These are phyloP conservation scores for Vireo altiloquus DNA, from an alignment of 2,113 vertebrate genomes.

Conservation along the genomic window DNA sequence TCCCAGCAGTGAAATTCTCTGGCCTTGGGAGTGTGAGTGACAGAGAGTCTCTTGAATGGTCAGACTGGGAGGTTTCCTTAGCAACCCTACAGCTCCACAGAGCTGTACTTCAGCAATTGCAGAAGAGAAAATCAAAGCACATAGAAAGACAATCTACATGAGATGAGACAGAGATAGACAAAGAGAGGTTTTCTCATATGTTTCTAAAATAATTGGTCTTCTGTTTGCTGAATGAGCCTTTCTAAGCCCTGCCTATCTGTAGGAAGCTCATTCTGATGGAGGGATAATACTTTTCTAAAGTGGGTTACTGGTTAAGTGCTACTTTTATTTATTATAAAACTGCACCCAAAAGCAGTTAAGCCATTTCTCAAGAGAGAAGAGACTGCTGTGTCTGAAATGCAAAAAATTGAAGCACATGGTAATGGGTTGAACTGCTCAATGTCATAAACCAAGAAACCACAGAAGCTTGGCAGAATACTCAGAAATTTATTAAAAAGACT, in stretches of 20 bases:
- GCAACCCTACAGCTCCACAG: not conserved
- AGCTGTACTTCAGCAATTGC: not conserved
- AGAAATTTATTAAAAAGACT: not conserved
- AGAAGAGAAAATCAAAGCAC: not conserved
- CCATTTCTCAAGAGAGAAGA: not conserved
- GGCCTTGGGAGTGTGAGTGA: not conserved
- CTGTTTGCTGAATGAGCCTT: not conserved
- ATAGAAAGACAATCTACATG: not conserved
- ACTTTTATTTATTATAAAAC: not conserved
- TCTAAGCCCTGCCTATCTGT: not conserved
- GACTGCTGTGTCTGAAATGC: not conserved
- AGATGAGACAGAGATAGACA: not conserved
- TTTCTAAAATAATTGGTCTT: not conserved
- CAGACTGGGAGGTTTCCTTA: not conserved
- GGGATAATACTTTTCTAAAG: not conserved
- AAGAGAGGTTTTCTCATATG: rapidly evolving
- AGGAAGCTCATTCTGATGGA: not conserved
- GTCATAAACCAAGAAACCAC: not conserved
- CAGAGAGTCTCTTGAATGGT: not conserved
- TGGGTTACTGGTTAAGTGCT: rapidly evolving
- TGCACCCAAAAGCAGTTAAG: not conserved
- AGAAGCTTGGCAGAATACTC: not conserved
- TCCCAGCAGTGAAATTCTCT: not conserved
- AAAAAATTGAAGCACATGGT: not conserved
- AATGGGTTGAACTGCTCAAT: not conserved